Base-by-base conservation (phyloP, 2,888 invertebrate genomes). In the Tenthredo scrophulariae region DNA sequence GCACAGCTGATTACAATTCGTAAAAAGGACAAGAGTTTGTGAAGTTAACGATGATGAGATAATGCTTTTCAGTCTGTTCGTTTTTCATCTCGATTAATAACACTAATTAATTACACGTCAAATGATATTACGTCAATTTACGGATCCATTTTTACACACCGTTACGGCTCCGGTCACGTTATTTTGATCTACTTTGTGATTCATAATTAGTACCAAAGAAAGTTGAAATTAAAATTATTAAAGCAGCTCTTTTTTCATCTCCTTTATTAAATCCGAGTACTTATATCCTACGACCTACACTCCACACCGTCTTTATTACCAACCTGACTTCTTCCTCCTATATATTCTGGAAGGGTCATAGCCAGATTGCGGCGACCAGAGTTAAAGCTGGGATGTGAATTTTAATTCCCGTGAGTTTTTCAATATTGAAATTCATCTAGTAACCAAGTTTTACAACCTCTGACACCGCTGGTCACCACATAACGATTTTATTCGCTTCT, bases 11-110 rank as follows among this genome's bases (percentile, higher is more conserved):
- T 77, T 29, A 26, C 10, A 77, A 54, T 77, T 54, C 33, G 29
- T 9, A 10, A 33, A 33, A 29, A 29, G 77, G 15, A 50, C 29
- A 29, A 54, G 29, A 77, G 29, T 50, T 77, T 77, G 33, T 18
- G 50, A 77, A 77, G 77, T 54, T 50, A 77, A 77, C 46, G 77
- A 77, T 77, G 54, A 50, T 33, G 77, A 77, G 54, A 54, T 54
- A 29, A 77, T 22, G 77, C 33, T 33, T 50, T 77, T 33, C 54
- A 50, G 50, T 54, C 46, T 10, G 26, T 50, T 54, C 54, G 50
- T 77, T 77, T 77, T 33, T 29, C 77, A 77, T 77, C 50, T 54
- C 29, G 50, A 54, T 77, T 77, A 77, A 77, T 77, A 54, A 77
- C 77, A 54, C 54, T 62, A 40, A 80, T 54, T 80, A 50, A 58